Base-by-base conservation (phyloP, 2,888 invertebrate genomes). In the Ichneumoninae sp. region DNA sequence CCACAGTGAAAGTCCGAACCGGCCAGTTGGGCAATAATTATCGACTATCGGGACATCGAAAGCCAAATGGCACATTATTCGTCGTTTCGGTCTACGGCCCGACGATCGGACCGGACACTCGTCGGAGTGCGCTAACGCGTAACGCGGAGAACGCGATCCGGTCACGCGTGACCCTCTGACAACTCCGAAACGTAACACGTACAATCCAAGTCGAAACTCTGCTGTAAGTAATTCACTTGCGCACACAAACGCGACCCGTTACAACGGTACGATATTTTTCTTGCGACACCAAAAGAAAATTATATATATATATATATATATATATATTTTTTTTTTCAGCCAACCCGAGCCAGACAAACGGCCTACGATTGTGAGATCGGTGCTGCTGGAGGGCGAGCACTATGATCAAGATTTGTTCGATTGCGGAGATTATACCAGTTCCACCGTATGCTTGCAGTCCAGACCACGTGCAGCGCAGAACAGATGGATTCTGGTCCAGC, bases 11-110 rank as follows among this genome's bases (percentile, higher is more conserved):
- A 82, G 82, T 77, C 33, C 22, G 65, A 47, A 26, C 22, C 19
- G 40, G 68, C 22, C 33, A 10, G 73, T 81, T 84, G 78, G 52
- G 84, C 74, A 81, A 85, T 75, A 81, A 81, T 81, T 75, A 85
- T 85, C 74, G 84, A 68, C 22, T 60, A 85, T 81, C 83, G 74
- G 63, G 44, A 68, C 36, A 26, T 36, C 22, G 52, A 57, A 44
- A 26, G 44, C 30, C 40, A 69, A 69, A 30, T 33, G 16, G 30
- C 36, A 57, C 5, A 71, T 52, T 40, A 63, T 52, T 3, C 47
- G 40, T 54, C 44, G 69, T 73, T 73, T 73, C 73, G 79, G 50
- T 76, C 54, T 47, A 33, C n/a, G 52, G 33, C 8, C n/a, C 52
- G 40, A 70, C 75, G 70, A 60, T 52, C 70, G 47, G 50, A 26